Base-by-base conservation (phyloP, 1,140 invertebrate genomes). In the Chionoecetes opilio region DNA sequence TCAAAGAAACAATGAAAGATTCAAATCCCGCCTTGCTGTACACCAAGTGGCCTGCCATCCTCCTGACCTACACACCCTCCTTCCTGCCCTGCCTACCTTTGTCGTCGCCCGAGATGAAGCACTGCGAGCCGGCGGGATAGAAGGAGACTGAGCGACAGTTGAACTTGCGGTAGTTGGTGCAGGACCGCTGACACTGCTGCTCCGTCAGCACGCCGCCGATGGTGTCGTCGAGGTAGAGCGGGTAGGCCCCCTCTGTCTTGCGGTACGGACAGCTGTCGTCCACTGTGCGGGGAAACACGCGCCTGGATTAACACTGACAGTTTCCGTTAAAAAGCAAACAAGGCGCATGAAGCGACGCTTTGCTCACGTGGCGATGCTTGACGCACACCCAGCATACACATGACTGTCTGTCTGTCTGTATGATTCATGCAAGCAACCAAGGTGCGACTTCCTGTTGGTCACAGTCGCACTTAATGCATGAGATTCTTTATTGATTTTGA, bases 91-190 rank as follows among this genome's bases (percentile, higher is more conserved):
- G 29, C 91, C 84, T 96, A 96, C 96, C 96, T 96, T 93, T 96
- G 82, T 96, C 93, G 82, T 96, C 95, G 14, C 96, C 96, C 14
- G 93, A 93, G 14, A 97, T 96, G 95, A 97, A 97, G 95, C 97
- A 97, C 96, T 97, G 97, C 35, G 96, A 96, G 26, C 97, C 97
- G 34, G 97, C 96, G 2, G 97, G 96, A 93, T 97, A 97, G 96
- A 97, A 97, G 14, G 97, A 97, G 92, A 96, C 97, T 0, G 97
- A 97, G 5, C 97, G 96, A 96, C 97, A 97, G 85, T 97, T 96
- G 96, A 97, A 97, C 34, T 97, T 96, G 17, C 96, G 93, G 93
- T 97, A 97, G 37, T 96, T 96, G 84, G 97, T 97, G 93, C 97
- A 97, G 8, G 96, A 95, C 11, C 96, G 96, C 84, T 97, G 97